Evolutionary conservation across 2,888 invertebrate genomes (phyloP).

Genomic region (Ophion ellenae): DNA sequence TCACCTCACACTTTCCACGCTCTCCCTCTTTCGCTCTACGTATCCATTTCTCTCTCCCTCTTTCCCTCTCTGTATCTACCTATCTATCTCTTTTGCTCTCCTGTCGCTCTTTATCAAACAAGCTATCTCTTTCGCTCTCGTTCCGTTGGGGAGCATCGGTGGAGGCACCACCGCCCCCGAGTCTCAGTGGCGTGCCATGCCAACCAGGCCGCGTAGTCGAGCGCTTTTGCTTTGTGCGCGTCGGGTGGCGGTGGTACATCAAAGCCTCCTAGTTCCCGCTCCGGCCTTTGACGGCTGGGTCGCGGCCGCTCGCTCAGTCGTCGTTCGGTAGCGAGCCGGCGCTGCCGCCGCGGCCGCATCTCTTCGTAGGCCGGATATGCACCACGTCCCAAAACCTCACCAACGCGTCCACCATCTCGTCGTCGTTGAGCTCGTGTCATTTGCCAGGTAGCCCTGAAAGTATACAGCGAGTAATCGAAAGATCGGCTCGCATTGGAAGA

Average conservation of each 20-base stretch:
- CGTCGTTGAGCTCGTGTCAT: conserved; percentile 28
- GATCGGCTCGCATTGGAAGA: neutral
- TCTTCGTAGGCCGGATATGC: conserved; percentile 85
- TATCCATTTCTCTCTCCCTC: conserved; percentile 50
- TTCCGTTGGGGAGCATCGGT: conserved; percentile 64
- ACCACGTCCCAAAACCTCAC: conserved; percentile 43
- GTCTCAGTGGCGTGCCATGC: conserved; percentile 73
- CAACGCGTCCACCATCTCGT: conserved; percentile 43
- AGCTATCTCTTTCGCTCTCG: conserved; percentile 69
- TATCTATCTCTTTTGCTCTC: conserved; percentile 60
- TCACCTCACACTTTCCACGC: conserved; percentile 37
- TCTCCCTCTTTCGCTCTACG: conserved; percentile 34
- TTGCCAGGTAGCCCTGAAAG: conserved; percentile 44
- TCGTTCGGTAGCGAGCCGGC: conserved; percentile 82
- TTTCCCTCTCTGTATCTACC: conserved; percentile 38
- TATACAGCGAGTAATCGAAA: conserved; percentile 32
- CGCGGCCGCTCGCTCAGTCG: conserved; percentile 82
- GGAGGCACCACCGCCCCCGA: conserved; percentile 72
- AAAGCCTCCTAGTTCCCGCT: conserved; percentile 83
- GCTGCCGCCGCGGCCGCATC: conserved; percentile 85
- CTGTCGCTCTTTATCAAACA: conserved; percentile 61
- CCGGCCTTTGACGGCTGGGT: conserved; percentile 83
- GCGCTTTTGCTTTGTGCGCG: conserved; percentile 83
- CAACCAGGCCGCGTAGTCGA: conserved; percentile 77
- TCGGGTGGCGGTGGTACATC: conserved; percentile 83